Conservation (phyloP, 2,113 vertebrate species). For the Sclerurus mexicanus region DNA sequence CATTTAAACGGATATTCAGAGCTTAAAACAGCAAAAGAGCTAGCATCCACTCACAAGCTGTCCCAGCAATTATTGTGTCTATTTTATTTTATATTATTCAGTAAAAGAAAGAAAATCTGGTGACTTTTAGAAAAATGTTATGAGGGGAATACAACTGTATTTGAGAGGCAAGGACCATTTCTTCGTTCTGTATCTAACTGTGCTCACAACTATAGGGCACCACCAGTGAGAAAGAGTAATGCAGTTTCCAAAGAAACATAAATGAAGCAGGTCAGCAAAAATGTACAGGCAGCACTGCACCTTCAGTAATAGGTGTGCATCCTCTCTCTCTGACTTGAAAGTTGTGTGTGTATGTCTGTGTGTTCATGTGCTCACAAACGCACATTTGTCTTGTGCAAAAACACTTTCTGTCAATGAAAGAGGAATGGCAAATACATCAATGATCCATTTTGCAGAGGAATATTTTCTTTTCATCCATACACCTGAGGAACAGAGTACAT, state of each 20-base stretch:
- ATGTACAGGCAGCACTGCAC: not conserved
- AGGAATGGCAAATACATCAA: not conserved
- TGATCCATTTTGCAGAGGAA: not conserved
- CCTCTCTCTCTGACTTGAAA: not conserved
- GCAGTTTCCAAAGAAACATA: not conserved
- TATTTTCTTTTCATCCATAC: not conserved
- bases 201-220: not conserved
- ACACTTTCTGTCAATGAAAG: not conserved
- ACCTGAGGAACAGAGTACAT: not conserved
- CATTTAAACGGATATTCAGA: not conserved
- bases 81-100: not conserved
- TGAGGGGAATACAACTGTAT: not conserved
- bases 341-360: not conserved
- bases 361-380: not conserved
- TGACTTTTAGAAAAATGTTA: not conserved
- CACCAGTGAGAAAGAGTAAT: not conserved
- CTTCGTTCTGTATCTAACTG: not conserved
- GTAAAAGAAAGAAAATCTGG: not conserved
- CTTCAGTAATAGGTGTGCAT: not conserved
- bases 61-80: not conserved
- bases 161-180: not conserved
- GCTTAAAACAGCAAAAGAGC: not conserved
- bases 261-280: not conserved
- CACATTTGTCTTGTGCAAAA: not conserved
- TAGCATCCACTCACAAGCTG: not conserved